Conservation (phyloP, 2,888 invertebrate genomes). For the Euproctis similis region DNA sequence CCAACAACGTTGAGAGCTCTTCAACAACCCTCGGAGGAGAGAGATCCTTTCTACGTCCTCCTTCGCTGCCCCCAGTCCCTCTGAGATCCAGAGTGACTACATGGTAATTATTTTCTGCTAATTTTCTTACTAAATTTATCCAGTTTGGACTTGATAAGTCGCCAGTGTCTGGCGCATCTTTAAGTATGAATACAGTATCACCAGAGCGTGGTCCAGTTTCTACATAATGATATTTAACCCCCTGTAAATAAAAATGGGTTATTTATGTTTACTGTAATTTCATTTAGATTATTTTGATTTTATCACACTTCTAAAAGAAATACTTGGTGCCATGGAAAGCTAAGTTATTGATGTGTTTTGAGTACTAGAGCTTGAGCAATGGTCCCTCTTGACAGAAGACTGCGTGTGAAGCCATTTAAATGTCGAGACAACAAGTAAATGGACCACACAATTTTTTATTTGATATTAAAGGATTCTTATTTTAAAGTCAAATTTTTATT, state of each 20-base stretch:
- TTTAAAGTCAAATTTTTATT: no score
- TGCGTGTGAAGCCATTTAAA: no score
- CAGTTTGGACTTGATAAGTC: conserved; percentile 54
- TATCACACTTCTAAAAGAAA: no score
- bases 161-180: conserved; percentile 57
- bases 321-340: no score
- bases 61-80: conserved; percentile 62
- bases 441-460: no score
- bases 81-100: conserved; percentile 60
- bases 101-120: conserved; percentile 50
- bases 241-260: conserved; percentile 37
- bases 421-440: no score
- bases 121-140: conserved; percentile 40
- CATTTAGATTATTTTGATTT: no score
- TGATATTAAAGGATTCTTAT: no score
- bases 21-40: conserved; percentile 55
- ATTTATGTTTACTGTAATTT: no score
- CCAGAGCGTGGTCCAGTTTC: conserved; percentile 59
- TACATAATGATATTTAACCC: conserved; percentile 68
- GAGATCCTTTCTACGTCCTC: conserved; percentile 46
- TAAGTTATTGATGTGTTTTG: no score
- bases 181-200: conserved; percentile 48
- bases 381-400: no score
- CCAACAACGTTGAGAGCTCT: conserved; percentile 48
- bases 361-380: no score